Evolutionary conservation across 2,113 vertebrate species (phyloP).

Genomic region (Pipra filicauda): DNA sequence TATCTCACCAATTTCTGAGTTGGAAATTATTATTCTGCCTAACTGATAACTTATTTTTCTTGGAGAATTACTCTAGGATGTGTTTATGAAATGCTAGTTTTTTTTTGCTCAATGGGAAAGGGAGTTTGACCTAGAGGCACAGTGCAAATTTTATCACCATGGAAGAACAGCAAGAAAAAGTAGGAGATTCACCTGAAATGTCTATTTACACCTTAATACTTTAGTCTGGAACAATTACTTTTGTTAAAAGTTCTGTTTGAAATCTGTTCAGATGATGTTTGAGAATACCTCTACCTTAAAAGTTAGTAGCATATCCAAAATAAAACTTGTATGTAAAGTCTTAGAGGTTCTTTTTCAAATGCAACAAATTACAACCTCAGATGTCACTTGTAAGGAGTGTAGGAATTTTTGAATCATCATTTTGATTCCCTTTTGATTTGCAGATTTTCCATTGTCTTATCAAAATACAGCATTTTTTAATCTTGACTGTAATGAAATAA

Average conservation of each 20-base stretch:
- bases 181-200: background rate
- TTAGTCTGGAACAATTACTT: background rate
- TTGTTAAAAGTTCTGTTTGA: background rate
- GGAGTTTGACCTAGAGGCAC: background rate
- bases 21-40: background rate
- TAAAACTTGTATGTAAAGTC: background rate
- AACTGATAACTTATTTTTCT: background rate
- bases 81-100: background rate
- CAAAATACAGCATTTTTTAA: background rate
- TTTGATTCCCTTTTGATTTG: background rate
- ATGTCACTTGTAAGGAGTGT: background rate
- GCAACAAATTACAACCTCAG: background rate
- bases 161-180: background rate
- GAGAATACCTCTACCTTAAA: background rate
- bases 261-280: background rate
- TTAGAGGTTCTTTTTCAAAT: background rate
- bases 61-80: background rate
- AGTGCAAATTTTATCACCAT: background rate
- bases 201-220: background rate
- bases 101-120: background rate
- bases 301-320: background rate
- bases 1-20: background rate
- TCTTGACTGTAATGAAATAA: background rate
- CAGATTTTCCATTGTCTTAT: background rate
- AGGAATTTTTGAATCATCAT: background rate